Evolutionary conservation across 2,113 vertebrate species (phyloP), one percentile per base, ranked within the genome.

Genomic region (Mionectes macconnelli): DNA sequence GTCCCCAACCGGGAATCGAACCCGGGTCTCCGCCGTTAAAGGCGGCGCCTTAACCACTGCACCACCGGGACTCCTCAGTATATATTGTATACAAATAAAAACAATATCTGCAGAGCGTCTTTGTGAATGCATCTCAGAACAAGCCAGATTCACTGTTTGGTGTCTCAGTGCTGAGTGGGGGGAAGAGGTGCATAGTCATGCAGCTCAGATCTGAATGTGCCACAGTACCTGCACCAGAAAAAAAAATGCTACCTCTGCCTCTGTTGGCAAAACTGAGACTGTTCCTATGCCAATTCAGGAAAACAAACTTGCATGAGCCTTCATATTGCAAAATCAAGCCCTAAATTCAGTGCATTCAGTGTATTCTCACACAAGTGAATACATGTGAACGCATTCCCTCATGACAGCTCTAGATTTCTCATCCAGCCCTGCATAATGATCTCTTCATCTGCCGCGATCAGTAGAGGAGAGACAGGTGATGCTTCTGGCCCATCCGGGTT

Each of bases 401-500:
- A 25, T 53, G 84, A 86, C 70, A 93, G 67, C 59, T 68, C 53
- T 44, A 39, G 27, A 10, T 90, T 94, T 90, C 60, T 88, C 95
- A 85, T 62, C 70, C 84, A 91, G 63, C 66, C 68, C 84, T 81
- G 67, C 93, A 60, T 87, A 93, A 96, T 37, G 87, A 95, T 96
- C 96, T 97, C 95, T 95, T 97, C 96, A 95, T 97, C 84, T 96
- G 94, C 93, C 73, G 13, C 85, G 1, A 94, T 96, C 92, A 97
- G 95, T 94, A 97, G 92, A 68, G 80, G 86, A 81, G 84, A 72
- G 96, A 98, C 98, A 98, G 97, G 96, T 97, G 97, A 97, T 87
- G 92, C 79, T 87, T 30, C 27, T 31, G 27, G 81, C 91, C 89
- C 78, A 23, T 94, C 76, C 83, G 84, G 69, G 94, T 44, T 97